These are phyloP conservation scores for Saguinus imperator DNA, from an alignment of 2,113 vertebrate species.

Conservation along the genomic window DNA sequence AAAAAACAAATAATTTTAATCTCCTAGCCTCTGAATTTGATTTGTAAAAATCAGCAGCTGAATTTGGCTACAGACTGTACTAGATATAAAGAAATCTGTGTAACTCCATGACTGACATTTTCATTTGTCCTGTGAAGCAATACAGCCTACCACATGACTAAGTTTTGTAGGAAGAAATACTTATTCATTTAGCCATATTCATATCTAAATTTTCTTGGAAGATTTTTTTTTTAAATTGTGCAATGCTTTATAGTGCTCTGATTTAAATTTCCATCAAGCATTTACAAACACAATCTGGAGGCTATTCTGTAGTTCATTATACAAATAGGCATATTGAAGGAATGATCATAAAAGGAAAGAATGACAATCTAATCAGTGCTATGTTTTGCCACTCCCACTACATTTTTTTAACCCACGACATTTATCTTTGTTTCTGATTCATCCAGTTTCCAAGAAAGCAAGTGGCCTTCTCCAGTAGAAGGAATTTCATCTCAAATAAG, in stretches of 20 bases:
- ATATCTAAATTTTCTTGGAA: neutral
- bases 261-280: conserved; percentile 1
- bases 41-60: neutral
- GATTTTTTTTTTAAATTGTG: neutral
- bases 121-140: neutral
- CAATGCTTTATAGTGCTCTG: neutral
- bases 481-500: neutral
- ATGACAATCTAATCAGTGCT: neutral
- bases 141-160: neutral
- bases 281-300: neutral
- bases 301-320: neutral
- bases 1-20: neutral
- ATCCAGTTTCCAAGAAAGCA: neutral
- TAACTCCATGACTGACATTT: neutral
- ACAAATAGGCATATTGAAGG: neutral
- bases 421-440: neutral
- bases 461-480: neutral
- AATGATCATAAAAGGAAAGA: neutral
- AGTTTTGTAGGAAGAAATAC: neutral
- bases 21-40: neutral
- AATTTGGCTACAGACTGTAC: neutral
- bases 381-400: neutral
- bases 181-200: neutral
- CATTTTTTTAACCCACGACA: neutral
- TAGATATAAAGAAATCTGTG: neutral